phyloP scores from a whole-genome alignment of 1,140 invertebrate species.

The Fopius arisanus region DNA sequence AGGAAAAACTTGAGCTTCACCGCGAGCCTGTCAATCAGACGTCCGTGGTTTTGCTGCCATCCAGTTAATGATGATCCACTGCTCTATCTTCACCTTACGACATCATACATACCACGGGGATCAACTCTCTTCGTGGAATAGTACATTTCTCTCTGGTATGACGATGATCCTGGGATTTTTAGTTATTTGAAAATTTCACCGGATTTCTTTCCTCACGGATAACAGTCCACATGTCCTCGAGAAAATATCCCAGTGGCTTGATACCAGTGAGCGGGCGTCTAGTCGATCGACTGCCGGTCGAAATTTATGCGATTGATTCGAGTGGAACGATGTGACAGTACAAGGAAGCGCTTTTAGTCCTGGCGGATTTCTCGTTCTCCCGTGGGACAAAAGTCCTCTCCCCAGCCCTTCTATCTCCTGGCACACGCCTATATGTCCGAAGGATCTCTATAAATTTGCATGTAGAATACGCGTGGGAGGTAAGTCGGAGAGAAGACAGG shows the following conservation, averaged over 20 bases:
- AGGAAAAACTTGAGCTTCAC: constrained; percentile 53
- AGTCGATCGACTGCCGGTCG: constrained; percentile 55
- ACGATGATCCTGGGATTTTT: neutral
- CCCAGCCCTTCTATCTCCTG: constrained; percentile 21
- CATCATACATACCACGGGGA: neutral
- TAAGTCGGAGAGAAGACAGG: constrained; percentile 37
- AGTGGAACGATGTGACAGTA: constrained; percentile 63
- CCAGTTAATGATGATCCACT: constrained; percentile 60
- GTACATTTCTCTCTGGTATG: neutral
- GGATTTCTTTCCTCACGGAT: neutral
- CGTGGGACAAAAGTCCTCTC: constrained; percentile 54
- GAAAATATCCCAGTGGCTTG: neutral
- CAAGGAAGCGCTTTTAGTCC: constrained; percentile 67
- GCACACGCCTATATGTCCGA: constrained; percentile 54
- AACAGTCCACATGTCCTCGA: neutral
- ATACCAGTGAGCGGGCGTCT: neutral
- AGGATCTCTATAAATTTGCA: constrained; percentile 67
- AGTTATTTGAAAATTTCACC: neutral
- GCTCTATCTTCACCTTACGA: constrained; percentile 44
- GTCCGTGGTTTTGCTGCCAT: constrained; percentile 51
- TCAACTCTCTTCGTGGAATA: neutral
- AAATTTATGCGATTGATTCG: constrained; percentile 66
- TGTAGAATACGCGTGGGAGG: constrained; percentile 61
- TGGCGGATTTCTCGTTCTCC: constrained; percentile 52
- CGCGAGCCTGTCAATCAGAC: constrained; percentile 58